Percentiles rank a stretch among this genome's conserved stretches.
These are phyloP conservation scores for Cataglyphis cursor DNA, from an alignment of 2,888 invertebrate genomes.

Conservation along the genomic window DNA sequence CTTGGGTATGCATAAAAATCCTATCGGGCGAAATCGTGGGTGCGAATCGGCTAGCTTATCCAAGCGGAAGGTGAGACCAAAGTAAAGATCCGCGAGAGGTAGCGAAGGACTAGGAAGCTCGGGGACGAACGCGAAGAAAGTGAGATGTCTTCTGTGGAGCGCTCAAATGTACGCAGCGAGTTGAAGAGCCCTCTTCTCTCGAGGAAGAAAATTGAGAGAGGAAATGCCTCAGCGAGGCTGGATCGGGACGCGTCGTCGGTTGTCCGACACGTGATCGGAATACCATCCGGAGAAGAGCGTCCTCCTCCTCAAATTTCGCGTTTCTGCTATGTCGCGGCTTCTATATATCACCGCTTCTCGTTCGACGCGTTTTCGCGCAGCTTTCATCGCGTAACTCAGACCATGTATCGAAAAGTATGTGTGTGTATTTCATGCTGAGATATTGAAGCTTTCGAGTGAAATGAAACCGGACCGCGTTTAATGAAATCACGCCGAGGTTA, in stretches of 20 bases:
- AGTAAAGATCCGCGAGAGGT: constrained; percentile 17
- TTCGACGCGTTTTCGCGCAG: constrained; percentile 58
- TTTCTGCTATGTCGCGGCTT: constrained; percentile 63
- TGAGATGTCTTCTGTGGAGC: constrained; percentile 5
- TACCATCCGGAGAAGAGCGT: constrained; percentile 61
- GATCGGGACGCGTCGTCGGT: constrained; percentile 81
- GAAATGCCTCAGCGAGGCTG: constrained; percentile 70
- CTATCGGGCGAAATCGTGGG: constrained; percentile 43
- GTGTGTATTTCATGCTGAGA: constrained; percentile 55
- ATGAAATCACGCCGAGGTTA: not conserved
- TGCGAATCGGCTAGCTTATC: constrained; percentile 35
- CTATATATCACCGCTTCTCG: constrained; percentile 69
- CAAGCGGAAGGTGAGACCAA: not conserved
- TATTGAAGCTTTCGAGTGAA: constrained; percentile 58
- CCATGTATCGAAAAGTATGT: constrained; percentile 65
- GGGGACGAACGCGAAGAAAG: constrained; percentile 28
- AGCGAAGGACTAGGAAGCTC: not conserved
- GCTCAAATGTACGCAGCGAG: constrained; percentile 4
- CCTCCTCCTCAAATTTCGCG: constrained; percentile 59
- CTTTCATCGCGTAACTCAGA: constrained; percentile 52
- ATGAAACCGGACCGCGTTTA: constrained; percentile 49
- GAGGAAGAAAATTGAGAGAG: constrained; percentile 67
- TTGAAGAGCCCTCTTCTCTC: constrained; percentile 3
- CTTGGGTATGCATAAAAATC: constrained; percentile 20
- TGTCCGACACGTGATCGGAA: constrained; percentile 83